These are phyloP conservation scores for Apamea epomidion DNA, from an alignment of 2,888 invertebrate genomes.

Conservation along the genomic window DNA sequence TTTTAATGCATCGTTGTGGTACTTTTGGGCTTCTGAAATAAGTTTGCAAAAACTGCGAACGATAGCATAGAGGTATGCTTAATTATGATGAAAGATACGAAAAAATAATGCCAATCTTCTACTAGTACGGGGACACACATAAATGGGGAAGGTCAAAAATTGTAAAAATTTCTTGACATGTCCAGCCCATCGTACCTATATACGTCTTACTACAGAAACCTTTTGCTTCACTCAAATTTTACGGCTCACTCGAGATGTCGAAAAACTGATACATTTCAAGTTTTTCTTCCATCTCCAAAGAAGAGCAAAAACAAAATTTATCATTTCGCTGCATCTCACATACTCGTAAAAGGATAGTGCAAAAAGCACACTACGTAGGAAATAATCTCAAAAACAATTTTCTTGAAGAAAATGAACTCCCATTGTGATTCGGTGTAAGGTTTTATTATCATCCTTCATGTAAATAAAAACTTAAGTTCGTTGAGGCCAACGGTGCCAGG, in stretches of 20 bases:
- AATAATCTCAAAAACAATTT: conserved; percentile 67
- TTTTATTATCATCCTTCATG: conserved; percentile 63
- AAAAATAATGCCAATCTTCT: neutral
- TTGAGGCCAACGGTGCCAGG: conserved; percentile 47
- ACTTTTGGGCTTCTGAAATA: neutral
- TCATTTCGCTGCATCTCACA: conserved; percentile 55
- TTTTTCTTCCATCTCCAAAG: conserved; percentile 14
- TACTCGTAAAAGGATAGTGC: conserved; percentile 45
- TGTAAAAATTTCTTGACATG: conserved; percentile 12
- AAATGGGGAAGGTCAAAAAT: neutral
- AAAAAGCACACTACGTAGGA: conserved; percentile 43
- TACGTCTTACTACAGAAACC: neutral
- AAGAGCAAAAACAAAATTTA: conserved; percentile 49
- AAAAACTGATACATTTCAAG: conserved; percentile 9
- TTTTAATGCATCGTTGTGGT: neutral
- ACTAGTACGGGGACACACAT: neutral
- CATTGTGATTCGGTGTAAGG: conserved; percentile 57
- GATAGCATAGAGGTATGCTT: neutral
- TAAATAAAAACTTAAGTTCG: conserved; percentile 63
- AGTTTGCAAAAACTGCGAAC: neutral
- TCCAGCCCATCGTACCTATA: neutral
- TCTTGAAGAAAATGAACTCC: conserved; percentile 62
- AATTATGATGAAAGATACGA: neutral
- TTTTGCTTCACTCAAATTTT: conserved; percentile 2
- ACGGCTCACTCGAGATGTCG: conserved; percentile 2